Percentiles rank a stretch among this genome's conserved stretches.
Conservation (phyloP, 2,888 invertebrate species). For the Morpho achilles region DNA sequence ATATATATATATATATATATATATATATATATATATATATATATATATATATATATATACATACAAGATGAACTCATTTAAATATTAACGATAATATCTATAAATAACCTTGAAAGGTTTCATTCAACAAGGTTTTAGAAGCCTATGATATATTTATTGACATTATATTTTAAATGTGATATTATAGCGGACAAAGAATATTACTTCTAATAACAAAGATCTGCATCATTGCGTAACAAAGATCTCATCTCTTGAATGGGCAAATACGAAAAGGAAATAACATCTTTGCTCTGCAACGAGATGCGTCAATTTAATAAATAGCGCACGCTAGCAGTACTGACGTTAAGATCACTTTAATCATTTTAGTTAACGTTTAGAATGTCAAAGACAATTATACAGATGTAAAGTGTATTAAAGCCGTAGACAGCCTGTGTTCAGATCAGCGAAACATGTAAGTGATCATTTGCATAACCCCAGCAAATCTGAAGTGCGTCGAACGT, state of each 20-base stretch:
- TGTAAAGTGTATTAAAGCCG: slow-evolving; percentile 14
- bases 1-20: no score
- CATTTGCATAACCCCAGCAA: slow-evolving; percentile 30
- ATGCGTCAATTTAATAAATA: slow-evolving; percentile 8
- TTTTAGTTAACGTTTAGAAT: slow-evolving; percentile 14
- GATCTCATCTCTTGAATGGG: neutral
- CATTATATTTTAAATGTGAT: no score
- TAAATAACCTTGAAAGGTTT: no score
- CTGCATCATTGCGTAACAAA: no score
- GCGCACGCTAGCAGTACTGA: slow-evolving; percentile 4
- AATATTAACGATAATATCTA: no score
- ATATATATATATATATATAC: no score
- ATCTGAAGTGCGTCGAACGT: slow-evolving; percentile 23
- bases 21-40: no score
- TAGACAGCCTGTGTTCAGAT: slow-evolving; percentile 17
- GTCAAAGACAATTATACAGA: slow-evolving; percentile 19
- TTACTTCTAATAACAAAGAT: no score
- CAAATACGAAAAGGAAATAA: slow-evolving; percentile 2
- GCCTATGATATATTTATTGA: no score
- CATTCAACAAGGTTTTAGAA: no score
- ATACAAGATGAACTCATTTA: no score
- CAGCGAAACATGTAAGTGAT: slow-evolving; percentile 25
- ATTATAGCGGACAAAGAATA: no score
- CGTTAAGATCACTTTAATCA: slow-evolving; percentile 17
- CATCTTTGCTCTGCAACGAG: slow-evolving; percentile 1